Conservation (phyloP, 2,797 vertebrate species). For the Hypotaenidia philippensis region DNA sequence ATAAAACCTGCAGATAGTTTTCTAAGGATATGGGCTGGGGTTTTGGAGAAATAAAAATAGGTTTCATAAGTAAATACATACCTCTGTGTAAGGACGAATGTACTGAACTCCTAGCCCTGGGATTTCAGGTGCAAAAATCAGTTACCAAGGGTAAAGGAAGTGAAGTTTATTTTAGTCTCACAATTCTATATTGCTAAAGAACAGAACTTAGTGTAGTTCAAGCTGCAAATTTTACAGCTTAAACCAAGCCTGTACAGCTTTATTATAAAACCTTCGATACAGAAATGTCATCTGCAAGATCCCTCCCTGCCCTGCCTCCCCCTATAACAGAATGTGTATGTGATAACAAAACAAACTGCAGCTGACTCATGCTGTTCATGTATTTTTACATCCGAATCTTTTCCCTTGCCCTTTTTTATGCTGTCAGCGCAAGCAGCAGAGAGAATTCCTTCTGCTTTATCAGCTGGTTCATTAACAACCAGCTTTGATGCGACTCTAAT, state of each 20-base stretch:
- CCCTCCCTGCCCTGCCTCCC: neutral
- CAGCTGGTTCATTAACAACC: constrained; percentile 42
- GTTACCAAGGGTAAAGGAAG: neutral
- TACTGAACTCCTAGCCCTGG: neutral
- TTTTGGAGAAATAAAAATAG: neutral
- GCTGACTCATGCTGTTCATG: neutral
- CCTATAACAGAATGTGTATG: neutral
- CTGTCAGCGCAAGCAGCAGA: neutral
- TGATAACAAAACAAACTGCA: neutral
- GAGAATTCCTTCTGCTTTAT: constrained; percentile 16
- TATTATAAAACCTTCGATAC: neutral
- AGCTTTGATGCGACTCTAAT: constrained; percentile 20
- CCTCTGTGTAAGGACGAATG: neutral
- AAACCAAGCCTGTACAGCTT: neutral
- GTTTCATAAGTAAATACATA: neutral
- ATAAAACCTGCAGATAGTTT: neutral
- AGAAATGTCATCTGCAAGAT: constrained; percentile 4
- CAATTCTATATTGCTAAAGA: neutral
- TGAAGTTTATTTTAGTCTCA: neutral
- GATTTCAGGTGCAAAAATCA: constrained; percentile 18
- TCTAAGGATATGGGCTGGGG: neutral
- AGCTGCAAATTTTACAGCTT: neutral
- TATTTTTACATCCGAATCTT: neutral
- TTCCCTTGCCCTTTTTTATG: neutral
- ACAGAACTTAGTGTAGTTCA: neutral